Base-by-base conservation (phyloP, 1,140 invertebrate genomes). In the Apis florea region DNA sequence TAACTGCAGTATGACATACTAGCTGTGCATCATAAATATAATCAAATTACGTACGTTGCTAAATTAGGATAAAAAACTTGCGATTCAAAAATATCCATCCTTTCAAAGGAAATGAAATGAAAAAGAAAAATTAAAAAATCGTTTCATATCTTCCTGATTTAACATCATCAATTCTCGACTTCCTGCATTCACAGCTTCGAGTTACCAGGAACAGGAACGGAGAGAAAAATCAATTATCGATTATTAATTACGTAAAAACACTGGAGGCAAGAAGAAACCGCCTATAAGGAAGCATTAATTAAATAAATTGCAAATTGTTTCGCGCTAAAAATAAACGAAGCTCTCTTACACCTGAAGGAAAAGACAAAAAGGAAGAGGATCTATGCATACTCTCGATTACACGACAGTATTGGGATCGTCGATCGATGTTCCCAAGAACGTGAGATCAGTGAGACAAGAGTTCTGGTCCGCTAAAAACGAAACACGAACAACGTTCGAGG, bases 401-500 rank as follows among this genome's bases (percentile, higher is more conserved):
- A 64, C 19, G 49, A 9, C 10, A 1, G 24, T 47, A 19, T 19
- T 31, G 12, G 19, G 69, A 80, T 66, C 67, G 17, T 10, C n/a
- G 31, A 19, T 40, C 58, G 64, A 67, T 54, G 56, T 84, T 82
- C 74, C 66, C 85, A 88, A n/a, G 85, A 90, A 91, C 89, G 69
- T 84, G 89, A 91, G 90, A 91, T 85, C 83, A 91, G 90, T 89
- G 88, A 75, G 89, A 91, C 83, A 80, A n/a, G n/a, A n/a, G 90
- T 90, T 89, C 84, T 90, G 89, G 89, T 91, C 89, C 89, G 89
- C 85, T 88, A 80, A 71, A 68, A 75, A 53, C 78, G n/a, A n/a
- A n/a, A 58, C 71, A 66, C 24, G 73, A 75, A 83, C 56, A 31
- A 51, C 69, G 83, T 21, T 67, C 67, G 51, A 40, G 61, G 78